phyloP scores from a whole-genome alignment of 2,113 vertebrate species.

The Takifugu bimaculatus region DNA sequence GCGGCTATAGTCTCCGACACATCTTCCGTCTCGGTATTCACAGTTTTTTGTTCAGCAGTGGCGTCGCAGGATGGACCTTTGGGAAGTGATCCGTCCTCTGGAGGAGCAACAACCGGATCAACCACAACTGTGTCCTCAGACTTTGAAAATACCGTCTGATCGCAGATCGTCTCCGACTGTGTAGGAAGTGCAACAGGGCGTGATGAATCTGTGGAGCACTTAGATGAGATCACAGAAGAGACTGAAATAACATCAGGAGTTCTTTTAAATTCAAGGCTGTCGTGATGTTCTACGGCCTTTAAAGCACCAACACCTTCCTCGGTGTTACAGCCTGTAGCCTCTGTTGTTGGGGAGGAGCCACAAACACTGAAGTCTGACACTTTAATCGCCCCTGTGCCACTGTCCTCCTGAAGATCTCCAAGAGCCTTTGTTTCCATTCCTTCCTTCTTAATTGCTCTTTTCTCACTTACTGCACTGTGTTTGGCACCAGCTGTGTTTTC shows the following conservation, averaged over 20 bases:
- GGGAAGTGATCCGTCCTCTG: conserved; percentile 3
- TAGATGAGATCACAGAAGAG: conserved; percentile 12
- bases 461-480: conserved; percentile 15
- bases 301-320: conserved; percentile 1
- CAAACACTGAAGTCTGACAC: conserved; percentile 13
- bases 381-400: conserved; percentile 9
- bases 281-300: conserved; percentile 16
- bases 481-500: conserved; percentile 34
- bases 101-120: not conserved
- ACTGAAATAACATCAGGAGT: not conserved
- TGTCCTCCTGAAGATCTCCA: conserved; percentile 23
- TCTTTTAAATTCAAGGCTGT: conserved; percentile 9
- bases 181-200: not conserved
- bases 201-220: conserved; percentile 5
- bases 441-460: conserved; percentile 32
- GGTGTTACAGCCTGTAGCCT: conserved; percentile 18
- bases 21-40: conserved; percentile 18
- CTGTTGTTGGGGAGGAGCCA: conserved; percentile 2
- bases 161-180: conserved; percentile 11
- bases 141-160: conserved; percentile 13
- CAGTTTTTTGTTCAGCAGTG: conserved; percentile 15
- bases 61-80: not conserved
- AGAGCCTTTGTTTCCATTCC: conserved; percentile 21
- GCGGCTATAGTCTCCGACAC: conserved; percentile 16
- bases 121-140: conserved; percentile 1